Base-by-base conservation (phyloP, 2,888 invertebrate species). In the Seladonia tumulorum region DNA sequence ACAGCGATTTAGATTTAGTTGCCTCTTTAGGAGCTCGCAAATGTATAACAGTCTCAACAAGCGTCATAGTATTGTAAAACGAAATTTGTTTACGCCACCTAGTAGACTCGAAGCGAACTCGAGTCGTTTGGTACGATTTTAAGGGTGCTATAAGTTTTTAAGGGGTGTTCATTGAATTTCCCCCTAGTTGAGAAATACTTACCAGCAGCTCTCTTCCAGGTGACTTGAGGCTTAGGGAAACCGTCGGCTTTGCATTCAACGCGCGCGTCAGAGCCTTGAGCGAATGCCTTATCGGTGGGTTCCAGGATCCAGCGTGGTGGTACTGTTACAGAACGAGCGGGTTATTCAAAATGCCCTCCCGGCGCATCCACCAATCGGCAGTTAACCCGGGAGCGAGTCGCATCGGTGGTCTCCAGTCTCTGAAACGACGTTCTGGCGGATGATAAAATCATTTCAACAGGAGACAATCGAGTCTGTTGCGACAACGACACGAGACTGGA, bases 131-230 rank as follows among this genome's bases (percentile, higher is more conserved):
- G 18, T 49, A 0, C 2, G 8, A 53, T 53, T 22, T 22, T 0
- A 16, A 49, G 18, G 18, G 5, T 4, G 47, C 8, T 8, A 42
- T 4, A 8, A 4, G 16, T 18, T 49, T 5, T 18, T 18, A 22
- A 53, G 8, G 53, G 8, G 8, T 8, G 22, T 53, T 2, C 7
- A 22, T 2, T 22, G 7, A 53, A 53, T 35, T 35, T 35, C 4
- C 4, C 5, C 35, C 4, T 35, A 35, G 4, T 35, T 35, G 35
- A 35, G 35, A 5, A 35, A n/a, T 57, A 90, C 95, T 94, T 96
- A 98, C 98, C 98, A 96, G 98, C 98, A 94, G 98, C 98, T 96
- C 98, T 97, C 96, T 98, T 99, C 99, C 99, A 99, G 91, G 98
- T 98, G 74, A 99, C 98, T 94, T 98, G 97, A 90, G 98, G 98